Base-by-base conservation (phyloP, 1,140 invertebrate genomes). In the Pseudomyrmex sp. region DNA sequence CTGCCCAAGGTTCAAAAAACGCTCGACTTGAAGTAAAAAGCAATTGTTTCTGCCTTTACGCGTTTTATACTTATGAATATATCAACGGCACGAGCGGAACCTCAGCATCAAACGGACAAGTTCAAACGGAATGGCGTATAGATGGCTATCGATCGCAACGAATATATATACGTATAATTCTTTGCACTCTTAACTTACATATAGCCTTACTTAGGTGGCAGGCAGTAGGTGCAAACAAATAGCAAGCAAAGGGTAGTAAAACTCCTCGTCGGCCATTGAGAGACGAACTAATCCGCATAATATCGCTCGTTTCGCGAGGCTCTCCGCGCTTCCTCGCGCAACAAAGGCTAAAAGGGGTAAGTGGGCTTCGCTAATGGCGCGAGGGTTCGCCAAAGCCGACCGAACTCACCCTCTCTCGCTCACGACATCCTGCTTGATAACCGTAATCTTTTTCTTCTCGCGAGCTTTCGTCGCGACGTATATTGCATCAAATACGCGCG, bases 241-340 rank as follows among this genome's bases (percentile, higher is more conserved):
- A 80, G 76, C 54, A 70, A 70, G 66, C 50, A 70, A 59, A 80
- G 76, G 76, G 76, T 61, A 66, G 74, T 76, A 80, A 80, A 80
- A 80, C 76, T 70, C 56, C 54, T 80, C 66, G 66, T 72, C 66
- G 66, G 46, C 66, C 54, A 80, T 80, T 80, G 76, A 80, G 65
- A 72, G 69, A 23, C 66, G 66, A 80, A 80, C 76, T 80, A 80
- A 80, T 80, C 76, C 76, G 76, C 66, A 80, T 80, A 80, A 80
- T 80, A 80, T 80, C 76, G 76, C 76, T 80, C 76, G 65, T 80
- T 80, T 80, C 76, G 76, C 76, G 76, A 80, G n/a, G 15, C 46
- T 70, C 76, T 79, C 65, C 65, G 44, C 65, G 20, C 56, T 59
- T 72, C 66, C 66, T 80, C 65, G 62, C 15, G 54, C 23, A 70